Percentiles rank a stretch among this genome's conserved stretches.
Evolutionary conservation across 2,113 vertebrate genomes (phyloP).

Genomic region (Narcine bancroftii): DNA sequence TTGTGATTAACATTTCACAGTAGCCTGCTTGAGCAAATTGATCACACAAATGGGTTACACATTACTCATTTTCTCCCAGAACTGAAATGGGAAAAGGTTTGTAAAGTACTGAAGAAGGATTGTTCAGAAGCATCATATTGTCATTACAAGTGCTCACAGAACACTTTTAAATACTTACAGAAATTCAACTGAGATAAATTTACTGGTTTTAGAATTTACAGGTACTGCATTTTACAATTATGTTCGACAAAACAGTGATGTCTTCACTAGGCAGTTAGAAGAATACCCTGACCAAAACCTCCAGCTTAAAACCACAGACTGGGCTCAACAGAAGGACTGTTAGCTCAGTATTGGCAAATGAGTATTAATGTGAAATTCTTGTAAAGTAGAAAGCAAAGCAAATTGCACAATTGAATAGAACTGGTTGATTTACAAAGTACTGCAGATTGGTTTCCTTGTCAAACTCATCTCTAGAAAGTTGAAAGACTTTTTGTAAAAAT

Average conservation of each 20-base stretch:
- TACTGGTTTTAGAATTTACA: background rate
- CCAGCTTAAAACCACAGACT: background rate
- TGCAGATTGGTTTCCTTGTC: background rate
- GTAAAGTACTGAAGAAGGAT: slow-evolving; percentile 53
- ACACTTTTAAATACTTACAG: slow-evolving; percentile 5
- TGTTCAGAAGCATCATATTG: slow-evolving; percentile 46
- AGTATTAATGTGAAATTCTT: background rate
- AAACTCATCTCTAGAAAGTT: background rate
- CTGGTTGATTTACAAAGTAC: background rate
- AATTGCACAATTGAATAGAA: background rate
- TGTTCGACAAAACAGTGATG: slow-evolving; percentile 18
- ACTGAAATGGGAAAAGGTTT: slow-evolving; percentile 65
- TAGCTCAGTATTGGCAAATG: background rate
- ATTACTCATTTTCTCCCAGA: slow-evolving; percentile 73
- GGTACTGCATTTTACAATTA: slow-evolving; percentile 8
- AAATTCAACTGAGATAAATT: background rate
- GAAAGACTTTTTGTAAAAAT: too few species aligned
- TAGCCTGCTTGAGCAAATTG: slow-evolving; percentile 90
- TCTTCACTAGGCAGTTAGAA: background rate
- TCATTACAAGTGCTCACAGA: slow-evolving; percentile 50
- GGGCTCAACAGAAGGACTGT: background rate
- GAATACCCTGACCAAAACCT: background rate
- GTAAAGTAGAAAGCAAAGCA: background rate
- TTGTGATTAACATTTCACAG: slow-evolving; percentile 99
- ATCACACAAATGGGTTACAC: slow-evolving; percentile 80